A percentile compares a stretch with the other conserved stretches of the same genome.
phyloP scores from a whole-genome alignment of 2,888 invertebrate genomes.

The Adelphocoris suturalis region DNA sequence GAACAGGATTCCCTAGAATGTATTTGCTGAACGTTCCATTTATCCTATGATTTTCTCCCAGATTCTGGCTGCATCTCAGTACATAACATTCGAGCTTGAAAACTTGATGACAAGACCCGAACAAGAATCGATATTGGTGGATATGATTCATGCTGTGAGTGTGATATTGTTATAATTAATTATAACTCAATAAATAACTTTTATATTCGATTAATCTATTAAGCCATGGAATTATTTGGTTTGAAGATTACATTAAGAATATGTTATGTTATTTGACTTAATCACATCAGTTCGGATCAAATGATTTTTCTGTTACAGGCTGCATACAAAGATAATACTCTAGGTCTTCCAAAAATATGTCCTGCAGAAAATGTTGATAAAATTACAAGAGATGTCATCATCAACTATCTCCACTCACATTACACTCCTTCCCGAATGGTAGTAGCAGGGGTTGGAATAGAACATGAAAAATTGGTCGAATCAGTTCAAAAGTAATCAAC shows the following conservation, averaged over 20 bases:
- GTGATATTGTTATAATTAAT: neutral
- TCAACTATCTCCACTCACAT: slow-evolving; percentile 92
- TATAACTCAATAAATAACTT: no score
- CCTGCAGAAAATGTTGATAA: slow-evolving; percentile 88
- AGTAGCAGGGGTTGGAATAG: slow-evolving; percentile 96
- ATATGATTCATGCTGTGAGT: slow-evolving; percentile 96
- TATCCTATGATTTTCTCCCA: slow-evolving; percentile 77
- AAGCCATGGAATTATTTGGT: no score
- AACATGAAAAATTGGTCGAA: slow-evolving; percentile 91
- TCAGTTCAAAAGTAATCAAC: slow-evolving; percentile 85
- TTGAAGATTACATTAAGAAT: no score
- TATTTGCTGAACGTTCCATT: no score
- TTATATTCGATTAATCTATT: no score
- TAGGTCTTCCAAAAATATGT: slow-evolving; percentile 96
- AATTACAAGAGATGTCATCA: slow-evolving; percentile 88
- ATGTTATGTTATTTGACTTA: no score
- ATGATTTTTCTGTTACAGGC: slow-evolving; percentile 84
- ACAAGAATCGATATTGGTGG: slow-evolving; percentile 95
- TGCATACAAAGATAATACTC: slow-evolving; percentile 94
- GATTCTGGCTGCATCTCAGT: slow-evolving; percentile 87
- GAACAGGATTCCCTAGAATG: neutral
- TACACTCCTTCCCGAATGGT: slow-evolving; percentile 96
- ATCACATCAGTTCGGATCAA: no score
- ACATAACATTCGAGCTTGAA: slow-evolving; percentile 94
- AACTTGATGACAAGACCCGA: slow-evolving; percentile 95